Evolutionary conservation across 2,797 vertebrate genomes (phyloP), one percentile per base, ranked within the genome.

Genomic region (Lithobates sylvaticus): DNA sequence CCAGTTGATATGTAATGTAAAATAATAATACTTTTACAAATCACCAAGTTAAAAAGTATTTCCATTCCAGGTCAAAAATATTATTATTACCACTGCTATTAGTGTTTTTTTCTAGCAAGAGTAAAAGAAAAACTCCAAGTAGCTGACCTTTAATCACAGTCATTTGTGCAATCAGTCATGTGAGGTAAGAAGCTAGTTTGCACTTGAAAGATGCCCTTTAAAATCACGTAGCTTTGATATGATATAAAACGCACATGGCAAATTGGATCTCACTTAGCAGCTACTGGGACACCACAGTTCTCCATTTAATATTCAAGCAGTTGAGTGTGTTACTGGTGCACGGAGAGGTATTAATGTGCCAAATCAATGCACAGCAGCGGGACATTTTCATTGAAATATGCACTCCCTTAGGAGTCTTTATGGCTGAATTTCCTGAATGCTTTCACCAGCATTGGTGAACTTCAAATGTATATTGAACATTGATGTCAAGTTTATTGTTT

Each of bases 171-270:
- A 90, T 90, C 91, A 91, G 84, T 90, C 88, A 89, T 91, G 92
- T 91, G 89, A 91, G 89, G 88, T 90, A 90, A 91, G 93, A 92
- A 91, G 84, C 89, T 87, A 88, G 90, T 89, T 89, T 90, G 88
- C 83, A 89, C 85, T 85, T 92, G 91, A 92, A 92, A 92, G 91
- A 93, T 91, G 89, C 89, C 91, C 89, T 94, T 94, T 93, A 90
- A 89, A 90, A 91, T 42, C 50, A 78, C 72, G 85, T 89, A 85
- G 87, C 89, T 93, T 91, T 93, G 92, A 91, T 93, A 90, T 81
- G 89, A 92, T 92, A 91, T 84, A 73, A 85, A 82, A 18, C 86
- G 88, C 91, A 78, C 88, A 81, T 7, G 61, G 78, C 88, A 78
- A 61, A 89, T 54, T 76, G 89, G 89, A 91, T 91, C 88, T 90